phyloP scores from a whole-genome alignment of 1,140 invertebrate genomes.

The Leptinotarsa lineolata region DNA sequence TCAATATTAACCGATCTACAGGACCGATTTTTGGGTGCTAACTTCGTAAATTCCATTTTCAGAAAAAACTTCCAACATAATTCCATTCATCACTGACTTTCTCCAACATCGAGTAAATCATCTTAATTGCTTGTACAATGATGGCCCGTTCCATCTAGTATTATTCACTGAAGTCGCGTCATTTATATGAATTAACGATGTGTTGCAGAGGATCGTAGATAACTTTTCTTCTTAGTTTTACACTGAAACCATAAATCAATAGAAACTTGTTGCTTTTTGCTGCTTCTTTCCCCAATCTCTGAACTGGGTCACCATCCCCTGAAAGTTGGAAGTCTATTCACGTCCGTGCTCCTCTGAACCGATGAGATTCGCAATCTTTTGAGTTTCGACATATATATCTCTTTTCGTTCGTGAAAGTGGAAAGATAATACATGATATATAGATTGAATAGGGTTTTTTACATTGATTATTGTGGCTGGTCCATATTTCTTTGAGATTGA shows the following conservation, averaged over 20 bases:
- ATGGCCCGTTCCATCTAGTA: no score
- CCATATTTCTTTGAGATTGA: no score
- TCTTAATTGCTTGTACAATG: no score
- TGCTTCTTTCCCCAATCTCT: background rate
- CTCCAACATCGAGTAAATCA: no score
- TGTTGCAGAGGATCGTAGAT: background rate
- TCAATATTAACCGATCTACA: no score
- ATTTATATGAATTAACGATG: background rate
- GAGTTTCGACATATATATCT: background rate
- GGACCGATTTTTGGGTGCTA: no score
- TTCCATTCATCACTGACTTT: no score
- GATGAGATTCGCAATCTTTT: background rate
- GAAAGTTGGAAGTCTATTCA: background rate
- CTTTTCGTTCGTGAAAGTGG: background rate
- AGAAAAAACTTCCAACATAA: no score
- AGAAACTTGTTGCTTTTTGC: background rate
- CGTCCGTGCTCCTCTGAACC: background rate
- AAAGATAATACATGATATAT: background rate
- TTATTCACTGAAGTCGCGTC: no score
- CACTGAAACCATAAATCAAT: constrained; percentile 1
- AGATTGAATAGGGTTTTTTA: background rate
- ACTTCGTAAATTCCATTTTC: no score
- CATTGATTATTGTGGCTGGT: no score
- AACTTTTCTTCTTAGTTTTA: background rate
- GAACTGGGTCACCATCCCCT: background rate